Evolutionary conservation across 2,113 vertebrate species (phyloP).

Genomic region (Stigmatopora nigra): DNA sequence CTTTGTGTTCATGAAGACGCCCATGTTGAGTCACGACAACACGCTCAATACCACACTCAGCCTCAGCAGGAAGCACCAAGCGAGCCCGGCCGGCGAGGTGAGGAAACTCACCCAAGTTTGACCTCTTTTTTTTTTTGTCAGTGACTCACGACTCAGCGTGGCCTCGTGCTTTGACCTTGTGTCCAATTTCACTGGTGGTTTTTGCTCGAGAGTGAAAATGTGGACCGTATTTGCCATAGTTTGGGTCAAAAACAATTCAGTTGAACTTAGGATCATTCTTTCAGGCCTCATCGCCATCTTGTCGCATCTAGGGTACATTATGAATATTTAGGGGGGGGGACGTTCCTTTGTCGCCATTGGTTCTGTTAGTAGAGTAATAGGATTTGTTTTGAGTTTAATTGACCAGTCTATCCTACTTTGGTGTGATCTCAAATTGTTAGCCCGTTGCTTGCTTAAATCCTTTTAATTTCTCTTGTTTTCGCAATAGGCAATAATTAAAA

Average conservation of each 20-base stretch:
- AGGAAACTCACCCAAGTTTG: constrained; percentile 29
- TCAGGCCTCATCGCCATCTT: background rate
- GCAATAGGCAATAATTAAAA: constrained; percentile 36
- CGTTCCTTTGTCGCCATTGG: background rate
- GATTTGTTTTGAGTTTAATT: too few relatives aligned
- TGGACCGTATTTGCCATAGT: background rate
- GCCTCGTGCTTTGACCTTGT: too few relatives aligned
- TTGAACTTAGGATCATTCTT: background rate
- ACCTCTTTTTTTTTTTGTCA: too few relatives aligned
- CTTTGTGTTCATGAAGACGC: constrained; percentile 87
- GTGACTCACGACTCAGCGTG: too few relatives aligned
- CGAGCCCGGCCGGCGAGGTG: constrained; percentile 72
- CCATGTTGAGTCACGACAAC: constrained; percentile 76
- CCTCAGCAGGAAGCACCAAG: constrained; percentile 73
- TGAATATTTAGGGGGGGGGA: constrained; percentile 1
- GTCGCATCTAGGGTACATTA: background rate
- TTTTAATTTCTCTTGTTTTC: background rate
- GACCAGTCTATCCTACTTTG: too few relatives aligned
- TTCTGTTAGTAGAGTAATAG: too few relatives aligned
- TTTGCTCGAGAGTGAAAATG: background rate
- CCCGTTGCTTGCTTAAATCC: background rate
- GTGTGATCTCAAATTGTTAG: background rate
- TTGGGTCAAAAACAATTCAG: background rate
- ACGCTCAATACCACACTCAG: constrained; percentile 75
- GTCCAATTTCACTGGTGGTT: background rate